These are phyloP conservation scores for Cephus cinctus DNA, from an alignment of 1,140 invertebrate genomes.

Conservation along the genomic window DNA sequence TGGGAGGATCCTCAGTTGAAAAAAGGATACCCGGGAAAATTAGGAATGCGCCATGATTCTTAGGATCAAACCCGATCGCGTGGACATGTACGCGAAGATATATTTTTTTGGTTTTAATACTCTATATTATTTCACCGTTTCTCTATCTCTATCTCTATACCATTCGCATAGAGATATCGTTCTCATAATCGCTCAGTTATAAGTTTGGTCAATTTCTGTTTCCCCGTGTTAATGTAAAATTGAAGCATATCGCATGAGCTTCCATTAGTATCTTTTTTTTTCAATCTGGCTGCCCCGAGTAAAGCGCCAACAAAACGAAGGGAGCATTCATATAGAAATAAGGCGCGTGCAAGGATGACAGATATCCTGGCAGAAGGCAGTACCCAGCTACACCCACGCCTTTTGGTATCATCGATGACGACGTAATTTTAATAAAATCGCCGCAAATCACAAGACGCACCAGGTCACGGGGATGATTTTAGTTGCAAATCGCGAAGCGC, in stretches of 20 bases:
- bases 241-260: no score
- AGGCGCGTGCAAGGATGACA: neutral
- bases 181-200: no score
- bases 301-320: neutral
- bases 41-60: slow-evolving; percentile 13
- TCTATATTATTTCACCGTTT: no score
- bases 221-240: no score
- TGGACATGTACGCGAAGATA: neutral
- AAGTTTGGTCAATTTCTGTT: no score
- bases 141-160: no score
- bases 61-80: slow-evolving; percentile 7
- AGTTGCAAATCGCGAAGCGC: slow-evolving; percentile 56
- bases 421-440: slow-evolving; percentile 53
- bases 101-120: no score
- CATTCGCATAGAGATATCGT: no score
- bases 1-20: neutral
- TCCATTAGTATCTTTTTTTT: neutral
- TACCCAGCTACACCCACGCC: no score
- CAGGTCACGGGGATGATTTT: slow-evolving; percentile 49
- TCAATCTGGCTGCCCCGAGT: neutral
- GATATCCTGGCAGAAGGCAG: neutral
- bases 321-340: neutral
- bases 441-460: slow-evolving; percentile 47
- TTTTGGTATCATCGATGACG: slow-evolving; percentile 15
- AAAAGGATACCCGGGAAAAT: neutral